Evolutionary conservation across 2,113 vertebrate genomes (phyloP).

Genomic region (Pogonocichla stellata): DNA sequence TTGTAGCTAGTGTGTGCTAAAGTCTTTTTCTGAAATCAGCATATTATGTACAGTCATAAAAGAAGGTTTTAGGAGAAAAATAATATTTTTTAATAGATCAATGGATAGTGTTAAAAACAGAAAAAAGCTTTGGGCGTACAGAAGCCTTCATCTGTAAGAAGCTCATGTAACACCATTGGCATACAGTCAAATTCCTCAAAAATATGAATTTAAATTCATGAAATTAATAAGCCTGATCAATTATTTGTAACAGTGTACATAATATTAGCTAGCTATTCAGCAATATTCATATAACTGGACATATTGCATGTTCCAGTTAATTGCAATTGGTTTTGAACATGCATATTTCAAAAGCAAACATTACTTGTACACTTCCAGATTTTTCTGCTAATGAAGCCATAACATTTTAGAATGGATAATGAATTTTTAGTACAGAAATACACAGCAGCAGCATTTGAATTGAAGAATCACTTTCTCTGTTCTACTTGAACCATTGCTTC

Average conservation of each 20-base stretch:
- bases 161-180: background rate
- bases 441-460: background rate
- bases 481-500: background rate
- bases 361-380: background rate
- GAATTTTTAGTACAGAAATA: background rate
- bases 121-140: background rate
- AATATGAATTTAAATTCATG: background rate
- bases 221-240: background rate
- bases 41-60: background rate
- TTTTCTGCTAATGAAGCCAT: slow-evolving; percentile 30
- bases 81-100: background rate
- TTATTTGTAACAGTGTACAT: background rate
- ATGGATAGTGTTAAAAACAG: background rate
- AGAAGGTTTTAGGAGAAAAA: background rate
- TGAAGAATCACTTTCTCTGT: slow-evolving; percentile 14
- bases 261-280: slow-evolving; percentile 16
- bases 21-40: no score
- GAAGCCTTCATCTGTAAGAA: background rate
- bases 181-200: background rate
- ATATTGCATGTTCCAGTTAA: slow-evolving; percentile 26
- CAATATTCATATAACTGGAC: slow-evolving; percentile 4
- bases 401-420: slow-evolving; percentile 4
- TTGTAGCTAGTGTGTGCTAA: background rate
- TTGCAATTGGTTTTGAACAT: slow-evolving; percentile 18
- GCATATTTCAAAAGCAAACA: slow-evolving; percentile 22